Evolutionary conservation across 2,888 invertebrate species (phyloP).

Genomic region (Abrostola tripartita): DNA sequence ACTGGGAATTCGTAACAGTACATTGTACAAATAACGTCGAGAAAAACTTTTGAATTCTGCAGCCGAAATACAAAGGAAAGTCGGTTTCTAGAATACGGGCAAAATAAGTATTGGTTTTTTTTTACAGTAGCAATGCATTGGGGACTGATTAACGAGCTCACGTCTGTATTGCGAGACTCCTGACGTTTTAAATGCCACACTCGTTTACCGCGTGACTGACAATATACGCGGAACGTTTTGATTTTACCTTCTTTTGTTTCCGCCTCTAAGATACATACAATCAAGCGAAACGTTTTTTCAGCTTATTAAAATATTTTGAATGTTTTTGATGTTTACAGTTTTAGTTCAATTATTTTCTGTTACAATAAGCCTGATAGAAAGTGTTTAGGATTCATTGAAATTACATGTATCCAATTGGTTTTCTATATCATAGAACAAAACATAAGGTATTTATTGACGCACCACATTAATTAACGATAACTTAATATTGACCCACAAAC

Average conservation of each 20-base stretch:
- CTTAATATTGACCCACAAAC: slow-evolving; percentile 8
- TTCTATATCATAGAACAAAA: too few relatives aligned
- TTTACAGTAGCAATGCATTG: slow-evolving; percentile 44
- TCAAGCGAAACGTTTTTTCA: slow-evolving; percentile 24
- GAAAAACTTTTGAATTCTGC: slow-evolving; percentile 24
- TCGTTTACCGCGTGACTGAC: slow-evolving; percentile 49
- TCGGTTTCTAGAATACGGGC: slow-evolving; percentile 21
- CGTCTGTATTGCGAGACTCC: slow-evolving; percentile 38
- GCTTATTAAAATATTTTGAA: background rate
- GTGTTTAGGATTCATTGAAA: too few relatives aligned
- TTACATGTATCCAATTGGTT: too few relatives aligned
- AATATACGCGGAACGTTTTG: slow-evolving; percentile 39
- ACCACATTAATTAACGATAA: slow-evolving; percentile 2
- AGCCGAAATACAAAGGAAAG: slow-evolving; percentile 7
- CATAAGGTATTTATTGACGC: too few relatives aligned
- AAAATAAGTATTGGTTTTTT: slow-evolving; percentile 38
- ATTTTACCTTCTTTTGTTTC: slow-evolving; percentile 47
- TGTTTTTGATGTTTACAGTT: slow-evolving; percentile 9
- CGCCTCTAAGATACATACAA: slow-evolving; percentile 23
- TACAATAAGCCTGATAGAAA: too few relatives aligned
- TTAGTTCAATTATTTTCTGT: background rate
- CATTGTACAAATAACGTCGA: slow-evolving; percentile 21
- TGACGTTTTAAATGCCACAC: slow-evolving; percentile 48
- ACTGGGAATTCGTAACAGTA: slow-evolving; percentile 19
- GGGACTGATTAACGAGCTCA: slow-evolving; percentile 57